Percentiles rank a stretch among this genome's conserved stretches.
phyloP scores from a whole-genome alignment of 2,797 vertebrate genomes.

The Ptychobarbus kaznakovi region DNA sequence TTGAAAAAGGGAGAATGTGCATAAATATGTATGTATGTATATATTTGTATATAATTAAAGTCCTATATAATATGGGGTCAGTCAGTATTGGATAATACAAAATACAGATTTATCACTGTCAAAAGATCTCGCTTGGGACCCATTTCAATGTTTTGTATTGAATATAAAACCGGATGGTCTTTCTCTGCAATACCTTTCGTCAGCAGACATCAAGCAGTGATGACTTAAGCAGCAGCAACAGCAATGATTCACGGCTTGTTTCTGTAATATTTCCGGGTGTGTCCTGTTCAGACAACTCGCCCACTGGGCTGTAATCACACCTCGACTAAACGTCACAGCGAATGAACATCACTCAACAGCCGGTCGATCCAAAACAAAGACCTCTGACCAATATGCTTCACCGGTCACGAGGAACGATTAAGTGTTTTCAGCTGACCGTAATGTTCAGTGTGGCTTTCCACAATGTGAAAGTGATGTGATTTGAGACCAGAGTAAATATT shows the following conservation, averaged over 20 bases:
- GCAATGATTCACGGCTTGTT: conserved; percentile 14
- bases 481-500: conserved; percentile 46
- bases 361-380: conserved; percentile 36
- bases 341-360: conserved; percentile 8
- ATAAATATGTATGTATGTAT: too few relatives aligned
- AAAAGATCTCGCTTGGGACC: conserved; percentile 19
- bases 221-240: conserved; percentile 9
- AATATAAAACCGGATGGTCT: not conserved
- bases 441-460: conserved; percentile 75
- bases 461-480: conserved; percentile 56
- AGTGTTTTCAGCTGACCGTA: conserved; percentile 73
- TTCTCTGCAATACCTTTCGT: conserved; percentile 6
- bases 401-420: conserved; percentile 75
- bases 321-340: not conserved
- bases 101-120: conserved; percentile 32
- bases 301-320: not conserved
- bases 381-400: conserved; percentile 63
- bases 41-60: not conserved
- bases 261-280: conserved; percentile 11
- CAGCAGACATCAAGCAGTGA: conserved; percentile 16
- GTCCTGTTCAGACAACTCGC: not conserved
- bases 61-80: not conserved
- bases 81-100: conserved; percentile 31
- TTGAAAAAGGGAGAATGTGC: too few relatives aligned
- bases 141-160: not conserved